Conservation (phyloP, 1,140 invertebrate genomes). For the Penaeus japonicus region DNA sequence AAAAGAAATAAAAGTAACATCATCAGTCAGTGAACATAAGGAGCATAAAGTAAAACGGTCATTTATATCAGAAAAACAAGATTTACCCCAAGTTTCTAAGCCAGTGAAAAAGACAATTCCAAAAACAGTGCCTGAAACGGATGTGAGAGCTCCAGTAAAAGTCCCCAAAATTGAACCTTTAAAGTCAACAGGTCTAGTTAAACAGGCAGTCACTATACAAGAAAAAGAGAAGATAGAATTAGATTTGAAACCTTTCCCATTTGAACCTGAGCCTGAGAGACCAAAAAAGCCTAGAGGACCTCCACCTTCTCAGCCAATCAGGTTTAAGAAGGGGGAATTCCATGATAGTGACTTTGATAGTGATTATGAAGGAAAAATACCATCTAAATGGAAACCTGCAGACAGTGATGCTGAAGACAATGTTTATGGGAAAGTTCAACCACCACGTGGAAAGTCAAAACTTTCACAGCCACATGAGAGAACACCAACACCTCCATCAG, state of each 20-base stretch:
- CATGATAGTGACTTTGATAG: constrained; percentile 77
- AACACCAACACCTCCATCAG: constrained; percentile 42
- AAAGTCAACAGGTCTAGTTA: constrained; percentile 52
- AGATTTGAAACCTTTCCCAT: constrained; percentile 66
- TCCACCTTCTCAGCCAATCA: constrained; percentile 70
- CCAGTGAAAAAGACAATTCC: too few relatives aligned
- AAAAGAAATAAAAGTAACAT: too few relatives aligned
- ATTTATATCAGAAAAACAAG: too few relatives aligned
- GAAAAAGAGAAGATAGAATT: constrained; percentile 58
- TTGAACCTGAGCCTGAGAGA: constrained; percentile 62
- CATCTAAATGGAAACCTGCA: constrained; percentile 67
- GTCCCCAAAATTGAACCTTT: constrained; percentile 39
- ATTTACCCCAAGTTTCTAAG: too few relatives aligned
- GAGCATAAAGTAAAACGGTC: too few relatives aligned
- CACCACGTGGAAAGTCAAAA: background rate
- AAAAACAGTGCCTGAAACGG: too few relatives aligned
- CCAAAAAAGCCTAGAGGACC: constrained; percentile 54
- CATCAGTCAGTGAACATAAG: too few relatives aligned
- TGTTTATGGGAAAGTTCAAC: constrained; percentile 16
- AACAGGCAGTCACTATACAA: constrained; percentile 31
- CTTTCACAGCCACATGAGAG: constrained; percentile 3
- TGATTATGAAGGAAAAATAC: constrained; percentile 73
- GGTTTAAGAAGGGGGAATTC: constrained; percentile 76
- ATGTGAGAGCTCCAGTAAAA: background rate
- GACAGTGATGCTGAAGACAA: constrained; percentile 46